Percentiles rank a stretch among this genome's conserved stretches.
Conservation (phyloP, 2,113 vertebrate genomes). For the Phasianus colchicus region DNA sequence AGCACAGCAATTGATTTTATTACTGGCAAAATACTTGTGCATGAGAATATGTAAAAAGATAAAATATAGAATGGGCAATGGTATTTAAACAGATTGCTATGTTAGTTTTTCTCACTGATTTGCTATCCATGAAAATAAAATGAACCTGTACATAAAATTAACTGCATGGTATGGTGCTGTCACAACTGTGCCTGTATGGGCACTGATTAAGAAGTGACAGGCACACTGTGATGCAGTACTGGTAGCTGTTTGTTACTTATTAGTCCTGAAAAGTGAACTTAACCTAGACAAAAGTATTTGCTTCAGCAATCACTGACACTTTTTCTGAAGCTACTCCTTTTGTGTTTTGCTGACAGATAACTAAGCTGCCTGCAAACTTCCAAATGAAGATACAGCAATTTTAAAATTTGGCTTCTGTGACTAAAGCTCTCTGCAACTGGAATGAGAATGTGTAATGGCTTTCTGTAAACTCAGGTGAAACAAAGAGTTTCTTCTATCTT, state of each 20-base stretch:
- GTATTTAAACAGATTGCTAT: not conserved
- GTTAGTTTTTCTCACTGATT: not conserved
- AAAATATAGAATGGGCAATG: fast-evolving
- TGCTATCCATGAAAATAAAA: not conserved
- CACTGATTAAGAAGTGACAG: not conserved
- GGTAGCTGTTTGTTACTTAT: not conserved
- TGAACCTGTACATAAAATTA: not conserved
- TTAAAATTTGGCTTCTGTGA: not conserved
- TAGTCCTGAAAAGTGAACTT: constrained; percentile 10
- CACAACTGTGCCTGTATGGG: not conserved
- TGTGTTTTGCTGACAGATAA: not conserved
- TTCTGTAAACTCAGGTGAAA: not conserved
- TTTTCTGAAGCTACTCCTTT: not conserved
- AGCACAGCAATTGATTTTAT: not conserved
- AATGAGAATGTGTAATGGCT: not conserved
- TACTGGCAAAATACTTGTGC: not conserved
- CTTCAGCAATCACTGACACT: not conserved
- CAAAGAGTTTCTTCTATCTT: not conserved
- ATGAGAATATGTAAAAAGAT: not conserved
- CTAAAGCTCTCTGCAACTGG: not conserved
- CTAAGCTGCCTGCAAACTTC: not conserved
- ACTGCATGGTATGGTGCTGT: not conserved
- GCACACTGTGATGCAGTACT: not conserved
- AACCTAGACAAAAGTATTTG: not conserved
- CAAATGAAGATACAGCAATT: not conserved